These are phyloP conservation scores for Amorpha juglandis DNA, from an alignment of 2,888 invertebrate genomes.

Conservation along the genomic window DNA sequence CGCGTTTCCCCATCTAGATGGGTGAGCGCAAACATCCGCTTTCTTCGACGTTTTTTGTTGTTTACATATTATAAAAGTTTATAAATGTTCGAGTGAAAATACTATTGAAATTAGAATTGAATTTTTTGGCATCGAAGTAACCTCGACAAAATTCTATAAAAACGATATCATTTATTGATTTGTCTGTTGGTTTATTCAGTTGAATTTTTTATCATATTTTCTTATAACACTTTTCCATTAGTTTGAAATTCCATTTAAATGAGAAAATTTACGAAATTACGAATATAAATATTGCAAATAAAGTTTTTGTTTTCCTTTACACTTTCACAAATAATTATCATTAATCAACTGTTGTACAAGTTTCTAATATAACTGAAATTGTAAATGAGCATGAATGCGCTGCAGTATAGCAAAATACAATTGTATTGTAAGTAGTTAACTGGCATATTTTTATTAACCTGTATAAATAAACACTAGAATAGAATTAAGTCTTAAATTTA, in stretches of 20 bases:
- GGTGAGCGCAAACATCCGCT: conserved; percentile 76
- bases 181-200: not conserved
- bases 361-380: not conserved
- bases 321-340: not conserved
- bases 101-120: conserved; percentile 3
- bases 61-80: conserved; percentile 43
- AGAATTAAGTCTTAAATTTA: not conserved
- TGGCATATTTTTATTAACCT: not conserved
- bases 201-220: not conserved
- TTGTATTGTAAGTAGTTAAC: not conserved
- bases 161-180: not conserved
- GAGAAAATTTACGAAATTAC: not conserved
- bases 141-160: not conserved
- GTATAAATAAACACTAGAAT: not conserved
- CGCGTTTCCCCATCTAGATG: conserved; percentile 75
- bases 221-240: not conserved
- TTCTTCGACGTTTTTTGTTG: conserved; percentile 50
- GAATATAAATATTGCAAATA: no score
- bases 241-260: not conserved
- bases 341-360: not conserved
- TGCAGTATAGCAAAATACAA: not conserved
- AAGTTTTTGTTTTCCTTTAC: not conserved
- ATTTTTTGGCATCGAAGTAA: not conserved
- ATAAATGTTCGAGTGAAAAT: conserved; percentile 15
- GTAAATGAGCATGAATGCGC: not conserved